Percentiles rank a stretch among this genome's conserved stretches.
These are phyloP conservation scores for Syrista parreyssii DNA, from an alignment of 2,888 invertebrate species.

Conservation along the genomic window DNA sequence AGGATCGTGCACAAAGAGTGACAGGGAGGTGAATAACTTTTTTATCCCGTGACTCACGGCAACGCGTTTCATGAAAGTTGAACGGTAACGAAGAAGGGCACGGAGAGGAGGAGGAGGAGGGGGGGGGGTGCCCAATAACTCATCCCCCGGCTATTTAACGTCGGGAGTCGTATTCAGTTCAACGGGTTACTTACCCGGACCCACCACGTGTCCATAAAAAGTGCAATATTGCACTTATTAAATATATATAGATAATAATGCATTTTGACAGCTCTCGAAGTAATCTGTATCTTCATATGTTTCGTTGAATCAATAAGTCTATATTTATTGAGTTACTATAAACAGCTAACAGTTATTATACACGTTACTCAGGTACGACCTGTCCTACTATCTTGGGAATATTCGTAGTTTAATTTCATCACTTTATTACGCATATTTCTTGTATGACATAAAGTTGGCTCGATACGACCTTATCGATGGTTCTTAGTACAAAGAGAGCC, in stretches of 20 bases:
- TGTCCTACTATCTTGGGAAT: background rate
- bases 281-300: background rate
- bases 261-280: background rate
- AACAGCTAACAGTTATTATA: background rate
- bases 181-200: background rate
- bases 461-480: background rate
- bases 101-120: no score
- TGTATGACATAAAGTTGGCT: background rate
- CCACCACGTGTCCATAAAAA: background rate
- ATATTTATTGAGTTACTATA: background rate
- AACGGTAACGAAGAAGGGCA: no score
- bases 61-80: constrained; percentile 2
- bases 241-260: background rate
- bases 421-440: background rate
- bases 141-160: background rate
- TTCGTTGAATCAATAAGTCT: background rate
- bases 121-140: background rate
- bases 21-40: constrained; percentile 6
- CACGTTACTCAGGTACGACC: background rate
- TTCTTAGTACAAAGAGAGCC: background rate
- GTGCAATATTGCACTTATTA: background rate
- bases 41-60: background rate
- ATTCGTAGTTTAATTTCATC: background rate
- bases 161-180: background rate
- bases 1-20: background rate